Evolutionary conservation across 30 jellyfish, hydroid and myxozoan genomes (phyloP).

Genomic region (Chrysaora quinquecirrha): DNA sequence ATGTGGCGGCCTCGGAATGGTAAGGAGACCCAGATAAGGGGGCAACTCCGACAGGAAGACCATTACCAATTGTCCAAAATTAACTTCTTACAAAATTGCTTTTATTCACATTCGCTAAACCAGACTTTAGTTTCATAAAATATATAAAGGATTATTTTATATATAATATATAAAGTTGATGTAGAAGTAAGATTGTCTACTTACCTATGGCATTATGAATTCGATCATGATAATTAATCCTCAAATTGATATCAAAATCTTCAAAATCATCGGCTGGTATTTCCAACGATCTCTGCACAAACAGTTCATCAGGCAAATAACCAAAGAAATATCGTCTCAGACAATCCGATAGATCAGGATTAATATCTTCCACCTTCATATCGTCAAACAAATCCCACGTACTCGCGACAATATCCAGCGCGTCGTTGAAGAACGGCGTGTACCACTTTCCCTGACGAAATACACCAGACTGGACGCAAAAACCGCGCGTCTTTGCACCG

Average conservation of each 20-base stretch:
- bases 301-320: constrained; percentile 41
- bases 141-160: no score
- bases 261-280: constrained; percentile 56
- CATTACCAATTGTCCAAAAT: no score
- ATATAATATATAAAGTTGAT: no score
- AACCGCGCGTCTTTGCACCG: constrained; percentile 66
- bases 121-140: no score
- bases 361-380: constrained; percentile 28
- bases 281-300: constrained; percentile 57
- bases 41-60: no score
- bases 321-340: constrained; percentile 81
- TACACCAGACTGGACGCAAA: constrained; percentile 80
- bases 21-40: no score
- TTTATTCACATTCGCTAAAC: no score
- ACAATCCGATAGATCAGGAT: constrained; percentile 82
- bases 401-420: constrained; percentile 70
- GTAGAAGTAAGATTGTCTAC: no score
- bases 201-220: constrained; percentile 85
- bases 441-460: constrained; percentile 84
- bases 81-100: no score
- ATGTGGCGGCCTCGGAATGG: no score
- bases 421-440: constrained; percentile 89
- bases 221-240: constrained; percentile 83
- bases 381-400: constrained; percentile 64
- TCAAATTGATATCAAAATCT: constrained; percentile 81